Evolutionary conservation across 2,113 vertebrate species (phyloP).

Genomic region (Chiloscyllium plagiosum): DNA sequence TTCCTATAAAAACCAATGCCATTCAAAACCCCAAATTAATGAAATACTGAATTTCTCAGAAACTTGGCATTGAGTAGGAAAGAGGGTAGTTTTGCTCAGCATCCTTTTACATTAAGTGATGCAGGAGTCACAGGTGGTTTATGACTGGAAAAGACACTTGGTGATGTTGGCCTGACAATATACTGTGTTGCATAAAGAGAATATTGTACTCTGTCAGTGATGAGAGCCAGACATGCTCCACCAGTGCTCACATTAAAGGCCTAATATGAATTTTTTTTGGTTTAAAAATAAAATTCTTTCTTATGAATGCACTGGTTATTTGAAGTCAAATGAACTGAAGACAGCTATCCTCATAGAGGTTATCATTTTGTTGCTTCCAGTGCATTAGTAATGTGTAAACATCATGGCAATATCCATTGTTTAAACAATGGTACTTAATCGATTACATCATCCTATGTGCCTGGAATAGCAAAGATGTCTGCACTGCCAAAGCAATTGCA

Average conservation of each 20-base stretch:
- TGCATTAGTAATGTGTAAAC: background rate
- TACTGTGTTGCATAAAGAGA: background rate
- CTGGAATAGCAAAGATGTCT: too few relatives aligned
- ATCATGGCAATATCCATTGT: background rate
- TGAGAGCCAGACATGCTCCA: background rate
- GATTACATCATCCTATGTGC: too few relatives aligned
- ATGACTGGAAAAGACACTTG: conserved; percentile 24
- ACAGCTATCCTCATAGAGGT: background rate
- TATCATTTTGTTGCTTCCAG: background rate
- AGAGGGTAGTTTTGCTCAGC: background rate
- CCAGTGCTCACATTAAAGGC: conserved; percentile 2
- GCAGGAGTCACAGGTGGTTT: conserved; percentile 39
- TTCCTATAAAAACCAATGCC: conserved; percentile 36
- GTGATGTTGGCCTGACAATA: background rate
- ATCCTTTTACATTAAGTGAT: conserved; percentile 18
- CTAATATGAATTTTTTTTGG: background rate
- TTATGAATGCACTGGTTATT: background rate
- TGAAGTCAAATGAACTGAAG: background rate
- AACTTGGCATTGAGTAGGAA: conserved; percentile 15
- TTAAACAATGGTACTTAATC: too few relatives aligned
- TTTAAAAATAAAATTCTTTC: background rate
- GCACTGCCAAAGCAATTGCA: too few relatives aligned
- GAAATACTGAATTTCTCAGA: background rate
- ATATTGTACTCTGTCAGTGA: background rate
- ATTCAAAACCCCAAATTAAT: conserved; percentile 13